Conservation (phyloP, 2,888 invertebrate genomes). For the Tetragonisca angustula region DNA sequence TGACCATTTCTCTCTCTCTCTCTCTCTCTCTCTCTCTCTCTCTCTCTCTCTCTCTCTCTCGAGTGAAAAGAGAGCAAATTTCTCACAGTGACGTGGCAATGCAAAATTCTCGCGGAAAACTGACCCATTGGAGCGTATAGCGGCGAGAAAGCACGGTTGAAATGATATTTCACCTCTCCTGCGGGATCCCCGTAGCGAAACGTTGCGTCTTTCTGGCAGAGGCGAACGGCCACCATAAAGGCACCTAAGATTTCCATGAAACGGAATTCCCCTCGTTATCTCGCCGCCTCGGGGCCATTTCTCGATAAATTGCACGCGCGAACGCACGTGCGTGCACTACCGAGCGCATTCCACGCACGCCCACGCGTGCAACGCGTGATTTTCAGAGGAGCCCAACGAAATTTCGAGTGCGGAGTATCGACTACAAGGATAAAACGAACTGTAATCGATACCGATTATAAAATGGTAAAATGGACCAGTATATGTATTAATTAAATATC, state of each 20-base stretch:
- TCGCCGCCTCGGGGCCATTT: conserved; percentile 65
- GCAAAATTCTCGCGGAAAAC: conserved; percentile 17
- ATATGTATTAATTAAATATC: neutral
- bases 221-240: neutral
- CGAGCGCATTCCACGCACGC: conserved; percentile 61
- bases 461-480: too few species aligned
- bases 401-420: neutral
- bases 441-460: too few species aligned
- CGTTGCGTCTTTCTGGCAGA: neutral
- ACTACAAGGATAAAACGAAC: neutral
- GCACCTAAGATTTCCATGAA: conserved; percentile 72
- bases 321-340: conserved; percentile 66
- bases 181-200: neutral
- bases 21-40: neutral
- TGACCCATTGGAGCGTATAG: conserved; percentile 28
- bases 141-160: conserved; percentile 30
- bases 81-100: neutral
- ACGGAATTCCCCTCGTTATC: conserved; percentile 70
- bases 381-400: neutral
- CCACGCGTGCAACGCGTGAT: conserved; percentile 11
- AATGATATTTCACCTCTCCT: conserved; percentile 46
- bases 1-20: neutral
- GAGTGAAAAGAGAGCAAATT: neutral
- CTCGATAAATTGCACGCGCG: conserved; percentile 72
- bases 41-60: neutral